These are phyloP conservation scores for Scotopteryx bipunctaria DNA, from an alignment of 2,888 invertebrate species.

Conservation along the genomic window DNA sequence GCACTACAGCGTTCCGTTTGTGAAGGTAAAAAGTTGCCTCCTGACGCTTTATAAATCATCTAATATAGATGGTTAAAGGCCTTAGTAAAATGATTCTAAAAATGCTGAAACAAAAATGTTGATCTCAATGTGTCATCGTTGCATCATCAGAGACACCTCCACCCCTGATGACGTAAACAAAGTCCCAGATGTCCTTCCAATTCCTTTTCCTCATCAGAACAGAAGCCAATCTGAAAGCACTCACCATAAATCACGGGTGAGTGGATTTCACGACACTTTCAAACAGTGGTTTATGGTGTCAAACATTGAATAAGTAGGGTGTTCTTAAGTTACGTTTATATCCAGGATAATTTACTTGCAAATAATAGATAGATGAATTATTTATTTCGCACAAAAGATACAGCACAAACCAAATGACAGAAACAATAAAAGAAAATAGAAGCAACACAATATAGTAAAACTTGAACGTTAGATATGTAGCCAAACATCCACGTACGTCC, in stretches of 20 bases:
- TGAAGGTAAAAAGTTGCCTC: too few relatives aligned
- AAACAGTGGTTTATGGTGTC: conserved; percentile 29
- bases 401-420: too few relatives aligned
- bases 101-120: background rate
- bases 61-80: too few relatives aligned
- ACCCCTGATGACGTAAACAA: background rate
- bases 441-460: too few relatives aligned
- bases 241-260: conserved; percentile 22
- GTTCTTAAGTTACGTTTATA: background rate
- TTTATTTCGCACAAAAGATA: too few relatives aligned
- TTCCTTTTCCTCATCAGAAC: background rate
- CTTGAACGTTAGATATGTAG: too few relatives aligned
- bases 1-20: too few relatives aligned
- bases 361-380: background rate
- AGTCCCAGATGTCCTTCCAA: conserved; percentile 8
- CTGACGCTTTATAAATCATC: too few relatives aligned
- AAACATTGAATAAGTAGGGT: conserved; percentile 28
- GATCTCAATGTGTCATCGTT: background rate
- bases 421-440: too few relatives aligned
- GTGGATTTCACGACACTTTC: conserved; percentile 25
- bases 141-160: background rate
- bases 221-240: too few relatives aligned
- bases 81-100: background rate
- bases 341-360: background rate
- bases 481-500: too few relatives aligned